These are phyloP conservation scores for Campoplex nolae DNA, from an alignment of 2,888 invertebrate genomes.

Conservation along the genomic window DNA sequence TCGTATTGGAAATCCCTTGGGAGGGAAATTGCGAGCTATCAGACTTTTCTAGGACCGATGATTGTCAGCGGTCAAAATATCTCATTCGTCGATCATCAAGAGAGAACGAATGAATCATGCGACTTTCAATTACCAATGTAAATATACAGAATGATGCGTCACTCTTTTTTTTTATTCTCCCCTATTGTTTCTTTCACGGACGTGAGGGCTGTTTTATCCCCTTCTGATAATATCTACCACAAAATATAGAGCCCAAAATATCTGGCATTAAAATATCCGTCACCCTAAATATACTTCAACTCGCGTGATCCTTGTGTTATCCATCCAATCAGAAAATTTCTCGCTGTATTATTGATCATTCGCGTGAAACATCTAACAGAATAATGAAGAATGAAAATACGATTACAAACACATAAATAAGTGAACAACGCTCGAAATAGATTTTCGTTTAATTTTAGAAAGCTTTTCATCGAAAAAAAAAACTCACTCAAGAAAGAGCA, in stretches of 20 bases:
- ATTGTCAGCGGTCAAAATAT: constrained; percentile 44
- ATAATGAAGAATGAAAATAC: background rate
- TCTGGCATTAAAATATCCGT: background rate
- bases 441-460: too few species aligned
- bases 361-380: background rate
- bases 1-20: constrained; percentile 84
- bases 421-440: too few species aligned
- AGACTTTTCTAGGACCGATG: constrained; percentile 56
- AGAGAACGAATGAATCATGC: constrained; percentile 1
- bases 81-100: constrained; percentile 47
- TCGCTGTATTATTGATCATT: background rate
- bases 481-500: too few species aligned
- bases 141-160: constrained; percentile 20
- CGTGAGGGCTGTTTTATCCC: background rate
- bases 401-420: background rate
- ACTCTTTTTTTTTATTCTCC: background rate
- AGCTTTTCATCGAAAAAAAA: too few species aligned
- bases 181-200: background rate
- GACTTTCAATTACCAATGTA: background rate
- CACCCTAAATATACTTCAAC: background rate
- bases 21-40: constrained; percentile 85
- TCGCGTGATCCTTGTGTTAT: background rate
- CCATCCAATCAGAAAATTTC: background rate
- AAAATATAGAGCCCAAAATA: background rate
- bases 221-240: background rate